phyloP scores from a whole-genome alignment of 1,140 invertebrate genomes.

The Cyrtorhinus lividipennis region DNA sequence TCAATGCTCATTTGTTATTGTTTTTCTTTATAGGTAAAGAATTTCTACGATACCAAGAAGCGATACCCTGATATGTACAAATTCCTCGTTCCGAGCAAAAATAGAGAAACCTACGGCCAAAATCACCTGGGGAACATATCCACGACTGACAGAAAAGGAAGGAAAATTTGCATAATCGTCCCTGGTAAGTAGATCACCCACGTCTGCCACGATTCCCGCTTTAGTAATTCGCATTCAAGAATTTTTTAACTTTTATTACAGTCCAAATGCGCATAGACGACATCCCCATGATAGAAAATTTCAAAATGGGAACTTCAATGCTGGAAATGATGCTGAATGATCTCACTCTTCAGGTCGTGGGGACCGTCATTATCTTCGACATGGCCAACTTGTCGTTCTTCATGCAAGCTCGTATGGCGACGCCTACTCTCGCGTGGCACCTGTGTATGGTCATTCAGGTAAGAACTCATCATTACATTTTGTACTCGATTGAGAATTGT shows the following conservation, averaged over 20 bases:
- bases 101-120: conserved; percentile 20
- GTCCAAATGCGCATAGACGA: conserved; percentile 21
- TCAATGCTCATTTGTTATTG: no score
- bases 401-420: conserved; percentile 34
- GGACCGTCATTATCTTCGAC: conserved; percentile 33
- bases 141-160: conserved; percentile 21
- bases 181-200: conserved; percentile 22
- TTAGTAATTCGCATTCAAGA: not conserved
- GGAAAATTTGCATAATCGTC: conserved; percentile 23
- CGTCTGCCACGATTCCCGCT: no score
- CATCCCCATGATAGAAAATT: conserved; percentile 21
- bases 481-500: not conserved
- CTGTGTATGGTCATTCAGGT: conserved; percentile 24
- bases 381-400: conserved; percentile 32
- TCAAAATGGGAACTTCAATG: conserved; percentile 23
- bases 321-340: conserved; percentile 34
- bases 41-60: conserved; percentile 24
- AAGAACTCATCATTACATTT: conserved; percentile 1
- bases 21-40: conserved; percentile 24
- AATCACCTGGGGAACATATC: conserved; percentile 22
- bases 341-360: conserved; percentile 33
- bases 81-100: conserved; percentile 19
- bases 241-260: conserved; percentile 9
- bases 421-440: conserved; percentile 28
- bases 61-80: conserved; percentile 23